phyloP scores from a whole-genome alignment of 2,113 vertebrate genomes.

The Brachyistius frenatus region DNA sequence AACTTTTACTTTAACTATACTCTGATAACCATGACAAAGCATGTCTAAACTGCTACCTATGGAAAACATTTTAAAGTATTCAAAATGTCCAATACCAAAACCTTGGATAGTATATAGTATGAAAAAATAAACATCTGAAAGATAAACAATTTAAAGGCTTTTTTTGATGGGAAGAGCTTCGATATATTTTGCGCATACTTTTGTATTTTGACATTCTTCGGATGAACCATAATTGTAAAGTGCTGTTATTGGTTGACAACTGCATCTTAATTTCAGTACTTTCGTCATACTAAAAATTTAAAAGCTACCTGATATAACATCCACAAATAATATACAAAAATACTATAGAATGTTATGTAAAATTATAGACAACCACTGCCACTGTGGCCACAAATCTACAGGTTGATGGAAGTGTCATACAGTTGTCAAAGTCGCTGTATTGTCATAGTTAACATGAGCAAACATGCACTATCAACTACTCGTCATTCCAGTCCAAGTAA shows the following conservation, averaged over 20 bases:
- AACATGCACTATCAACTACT: not conserved
- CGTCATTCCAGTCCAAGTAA: not conserved
- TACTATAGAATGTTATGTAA: not conserved
- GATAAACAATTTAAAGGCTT: too few relatives aligned
- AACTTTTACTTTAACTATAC: too few relatives aligned
- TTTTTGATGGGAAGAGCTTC: too few relatives aligned
- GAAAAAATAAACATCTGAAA: too few relatives aligned
- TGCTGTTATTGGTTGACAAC: not conserved
- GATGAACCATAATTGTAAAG: not conserved
- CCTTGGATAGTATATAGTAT: too few relatives aligned
- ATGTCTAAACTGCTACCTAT: too few relatives aligned
- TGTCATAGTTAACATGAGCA: not conserved
- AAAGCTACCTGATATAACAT: not conserved
- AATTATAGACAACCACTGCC: not conserved
- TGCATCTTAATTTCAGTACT: not conserved
- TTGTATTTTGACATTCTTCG: constrained; percentile 12
- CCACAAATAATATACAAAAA: not conserved
- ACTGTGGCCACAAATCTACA: not conserved
- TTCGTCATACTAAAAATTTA: not conserved
- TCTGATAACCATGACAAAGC: too few relatives aligned
- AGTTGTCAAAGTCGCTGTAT: not conserved
- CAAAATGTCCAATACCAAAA: too few relatives aligned
- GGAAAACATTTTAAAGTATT: too few relatives aligned
- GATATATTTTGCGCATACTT: not conserved
- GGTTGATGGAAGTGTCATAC: not conserved